Percentiles rank a stretch among this genome's conserved stretches.
These are phyloP conservation scores for Pardalotus punctatus DNA, from an alignment of 2,113 vertebrate genomes.

Conservation along the genomic window DNA sequence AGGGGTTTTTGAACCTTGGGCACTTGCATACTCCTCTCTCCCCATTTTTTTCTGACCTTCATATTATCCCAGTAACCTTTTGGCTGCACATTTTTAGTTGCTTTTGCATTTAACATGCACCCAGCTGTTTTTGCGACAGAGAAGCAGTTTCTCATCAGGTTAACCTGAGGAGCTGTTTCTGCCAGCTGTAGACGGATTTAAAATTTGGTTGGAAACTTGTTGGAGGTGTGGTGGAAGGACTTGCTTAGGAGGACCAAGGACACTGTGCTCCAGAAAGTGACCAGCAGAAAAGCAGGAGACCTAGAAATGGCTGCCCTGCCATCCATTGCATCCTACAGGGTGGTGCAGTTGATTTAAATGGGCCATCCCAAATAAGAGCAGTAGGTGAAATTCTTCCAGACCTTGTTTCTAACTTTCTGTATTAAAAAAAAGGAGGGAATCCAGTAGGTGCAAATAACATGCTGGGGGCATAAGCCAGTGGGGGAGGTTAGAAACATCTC, in stretches of 20 bases:
- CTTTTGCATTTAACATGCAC: neutral
- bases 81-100: neutral
- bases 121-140: neutral
- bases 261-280: rapidly evolving
- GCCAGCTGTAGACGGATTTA: neutral
- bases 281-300: neutral
- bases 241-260: neutral
- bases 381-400: neutral
- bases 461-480: neutral
- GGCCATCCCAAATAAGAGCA: neutral
- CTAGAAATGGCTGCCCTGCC: neutral
- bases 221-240: neutral
- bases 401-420: neutral
- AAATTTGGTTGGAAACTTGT: neutral
- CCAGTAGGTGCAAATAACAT: neutral
- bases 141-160: neutral
- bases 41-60: neutral
- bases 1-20: neutral
- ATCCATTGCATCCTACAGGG: rapidly evolving
- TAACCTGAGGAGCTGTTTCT: neutral
- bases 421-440: neutral
- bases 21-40: rapidly evolving
- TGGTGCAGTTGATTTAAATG: neutral
- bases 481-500: neutral
- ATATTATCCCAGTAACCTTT: neutral